Conservation (phyloP, 23 tunicate genomes). For the Trididemnum clinides region DNA sequence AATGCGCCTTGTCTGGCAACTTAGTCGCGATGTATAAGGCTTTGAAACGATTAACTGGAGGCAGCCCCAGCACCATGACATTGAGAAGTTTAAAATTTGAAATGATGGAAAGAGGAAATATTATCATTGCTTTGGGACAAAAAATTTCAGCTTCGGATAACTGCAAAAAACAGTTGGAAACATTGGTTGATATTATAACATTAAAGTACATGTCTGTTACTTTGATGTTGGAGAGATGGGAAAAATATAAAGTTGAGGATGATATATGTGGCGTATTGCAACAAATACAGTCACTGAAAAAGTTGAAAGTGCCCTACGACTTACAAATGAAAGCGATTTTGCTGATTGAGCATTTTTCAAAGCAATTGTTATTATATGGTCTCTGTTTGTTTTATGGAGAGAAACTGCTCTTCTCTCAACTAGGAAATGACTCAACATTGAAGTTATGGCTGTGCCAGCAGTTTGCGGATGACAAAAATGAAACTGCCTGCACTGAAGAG, state of each 20-base stretch:
- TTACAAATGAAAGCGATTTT: slow-evolving; percentile 36
- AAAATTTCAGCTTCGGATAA: neutral
- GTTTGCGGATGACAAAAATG: neutral
- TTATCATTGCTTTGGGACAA: slow-evolving; percentile 3
- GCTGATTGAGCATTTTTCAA: slow-evolving; percentile 23
- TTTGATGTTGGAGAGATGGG: slow-evolving; percentile 23
- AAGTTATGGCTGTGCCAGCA: neutral
- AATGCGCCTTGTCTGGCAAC: slow-evolving; percentile 37
- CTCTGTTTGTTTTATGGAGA: slow-evolving; percentile 20
- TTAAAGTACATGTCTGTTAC: slow-evolving; percentile 26
- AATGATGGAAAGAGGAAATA: neutral
- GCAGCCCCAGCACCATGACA: slow-evolving; percentile 11
- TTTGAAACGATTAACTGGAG: neutral
- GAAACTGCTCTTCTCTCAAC: neutral
- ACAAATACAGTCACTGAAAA: neutral
- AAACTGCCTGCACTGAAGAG: neutral
- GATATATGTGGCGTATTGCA: slow-evolving; percentile 14
- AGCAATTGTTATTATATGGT: neutral
- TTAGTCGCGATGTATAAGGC: slow-evolving; percentile 21
- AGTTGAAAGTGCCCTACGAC: slow-evolving; percentile 8
- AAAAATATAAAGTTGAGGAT: neutral
- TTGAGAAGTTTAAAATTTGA: slow-evolving; percentile 2
- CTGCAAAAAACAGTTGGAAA: neutral
- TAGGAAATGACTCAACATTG: neutral
- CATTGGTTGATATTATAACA: neutral